These are phyloP conservation scores for Acanthosepion lycidas DNA, from an alignment of 2,888 invertebrate genomes.

Conservation along the genomic window DNA sequence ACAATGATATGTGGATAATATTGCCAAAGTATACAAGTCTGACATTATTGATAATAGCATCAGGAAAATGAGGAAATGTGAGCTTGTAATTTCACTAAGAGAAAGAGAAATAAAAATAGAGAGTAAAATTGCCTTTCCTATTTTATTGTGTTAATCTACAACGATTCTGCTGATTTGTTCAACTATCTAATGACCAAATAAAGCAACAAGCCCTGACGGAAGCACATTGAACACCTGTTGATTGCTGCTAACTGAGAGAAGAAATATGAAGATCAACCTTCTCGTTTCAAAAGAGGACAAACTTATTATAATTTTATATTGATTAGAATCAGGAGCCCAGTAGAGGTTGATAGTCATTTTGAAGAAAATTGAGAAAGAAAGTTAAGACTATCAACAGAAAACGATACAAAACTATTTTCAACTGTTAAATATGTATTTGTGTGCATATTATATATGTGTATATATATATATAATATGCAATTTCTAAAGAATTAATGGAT, in stretches of 20 bases:
- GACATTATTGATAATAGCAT: too few relatives aligned
- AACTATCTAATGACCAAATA: neutral
- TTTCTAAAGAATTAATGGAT: too few relatives aligned
- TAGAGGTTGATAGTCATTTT: too few relatives aligned
- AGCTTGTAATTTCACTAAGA: neutral
- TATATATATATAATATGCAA: neutral
- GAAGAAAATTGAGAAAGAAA: neutral
- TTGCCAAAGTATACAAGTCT: neutral
- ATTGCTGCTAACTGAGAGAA: neutral
- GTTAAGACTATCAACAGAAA: neutral
- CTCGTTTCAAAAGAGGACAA: neutral
- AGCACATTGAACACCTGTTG: slow-evolving; percentile 25
- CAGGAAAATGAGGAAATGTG: neutral
- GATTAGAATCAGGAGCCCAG: neutral
- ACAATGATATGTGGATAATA: neutral
- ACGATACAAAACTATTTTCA: too few relatives aligned
- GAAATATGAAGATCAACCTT: slow-evolving; percentile 18
- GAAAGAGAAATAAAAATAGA: neutral
- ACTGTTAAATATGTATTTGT: neutral
- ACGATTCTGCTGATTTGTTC: neutral
- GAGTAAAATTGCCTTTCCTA: neutral
- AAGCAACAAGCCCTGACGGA: neutral
- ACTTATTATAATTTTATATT: slow-evolving; percentile 1
- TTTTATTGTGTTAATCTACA: neutral
- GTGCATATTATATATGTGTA: neutral